A percentile compares a stretch with the other conserved stretches of the same genome.
Conservation (phyloP, 2,888 invertebrate genomes). For the Caenorhabditis panamensis region DNA sequence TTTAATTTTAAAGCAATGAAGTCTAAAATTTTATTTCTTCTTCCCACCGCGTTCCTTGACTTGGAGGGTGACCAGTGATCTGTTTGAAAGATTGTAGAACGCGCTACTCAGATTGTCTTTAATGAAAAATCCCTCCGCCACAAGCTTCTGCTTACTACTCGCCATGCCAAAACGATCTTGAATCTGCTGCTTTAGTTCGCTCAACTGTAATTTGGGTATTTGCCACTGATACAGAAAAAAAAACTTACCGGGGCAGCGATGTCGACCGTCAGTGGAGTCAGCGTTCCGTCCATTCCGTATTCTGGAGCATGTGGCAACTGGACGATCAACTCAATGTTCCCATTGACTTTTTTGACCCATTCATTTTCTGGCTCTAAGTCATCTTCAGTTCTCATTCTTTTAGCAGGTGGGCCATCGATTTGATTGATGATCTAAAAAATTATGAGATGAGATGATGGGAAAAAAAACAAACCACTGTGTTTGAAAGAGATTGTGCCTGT, state of each 20-base stretch:
- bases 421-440: slow-evolving; percentile 10
- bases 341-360: slow-evolving; percentile 83
- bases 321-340: slow-evolving; percentile 87
- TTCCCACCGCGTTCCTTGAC: slow-evolving; percentile 88
- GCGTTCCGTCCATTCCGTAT: slow-evolving; percentile 95
- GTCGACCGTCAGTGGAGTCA: slow-evolving; percentile 88
- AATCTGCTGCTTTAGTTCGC: slow-evolving; percentile 91
- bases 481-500: not conserved
- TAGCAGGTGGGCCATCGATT: slow-evolving; percentile 61
- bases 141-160: slow-evolving; percentile 96
- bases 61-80: slow-evolving; percentile 90
- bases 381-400: slow-evolving; percentile 63
- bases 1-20: too few relatives aligned
- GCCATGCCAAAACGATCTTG: slow-evolving; percentile 93
- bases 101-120: slow-evolving; percentile 96
- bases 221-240: not conserved
- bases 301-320: slow-evolving; percentile 94
- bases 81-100: slow-evolving; percentile 93
- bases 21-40: slow-evolving; percentile 36
- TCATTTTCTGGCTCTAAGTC: slow-evolving; percentile 90
- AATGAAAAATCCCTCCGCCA: slow-evolving; percentile 95
- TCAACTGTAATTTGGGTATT: slow-evolving; percentile 83
- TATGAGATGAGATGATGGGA: not conserved
- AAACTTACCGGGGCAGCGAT: slow-evolving; percentile 86
- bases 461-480: slow-evolving; percentile 5